Base-by-base conservation (phyloP, 2,888 invertebrate genomes). In the Nephrocerus scutellatus region DNA sequence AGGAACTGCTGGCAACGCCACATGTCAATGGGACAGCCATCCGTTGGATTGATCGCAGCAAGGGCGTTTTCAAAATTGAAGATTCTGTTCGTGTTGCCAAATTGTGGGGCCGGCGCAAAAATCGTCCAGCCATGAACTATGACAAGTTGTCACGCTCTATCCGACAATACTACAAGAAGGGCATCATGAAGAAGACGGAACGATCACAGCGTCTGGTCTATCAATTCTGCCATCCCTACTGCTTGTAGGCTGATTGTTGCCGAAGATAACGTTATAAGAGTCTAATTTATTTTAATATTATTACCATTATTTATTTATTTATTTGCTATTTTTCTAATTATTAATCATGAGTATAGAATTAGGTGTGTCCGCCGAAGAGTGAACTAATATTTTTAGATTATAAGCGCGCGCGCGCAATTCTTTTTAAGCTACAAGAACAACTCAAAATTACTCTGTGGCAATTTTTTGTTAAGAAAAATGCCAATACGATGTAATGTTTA, bases 91-190 rank as follows among this genome's bases (percentile, higher is more conserved):
- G 89, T 52, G 95, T 98, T 36, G 97, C 98, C n/a, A 78, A 87
- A 53, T 77, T 95, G 37, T 98, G 98, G 98, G 98, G 98, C 45
- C 85, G 89, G 58, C 77, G 97, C 50, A 98, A 98, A 72, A 97
- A 98, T 73, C 77, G 97, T 8, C 95, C 96, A 0, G 95, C 95
- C 19, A 98, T 98, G 97, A 98, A 98, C 74, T 98, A 98, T 72
- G 98, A 98, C 74, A 98, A 98, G 68, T 73, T 98, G 32, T 95
- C 93, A 49, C 79, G 98, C 39, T 96, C 95, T 53, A 93, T 98
- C 62, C 74, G 98, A 35, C 97, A 98, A 68, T 96, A 96, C 73
- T 98, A 98, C 77, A 96, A 97, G 72, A 98, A 97, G 71, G 95
- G 95, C 39, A 96, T 97, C 68, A 93, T 96, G 90, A 95, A 95